phyloP scores from a whole-genome alignment of 1,140 invertebrate genomes.

The Pygmarrhopalites habei region DNA sequence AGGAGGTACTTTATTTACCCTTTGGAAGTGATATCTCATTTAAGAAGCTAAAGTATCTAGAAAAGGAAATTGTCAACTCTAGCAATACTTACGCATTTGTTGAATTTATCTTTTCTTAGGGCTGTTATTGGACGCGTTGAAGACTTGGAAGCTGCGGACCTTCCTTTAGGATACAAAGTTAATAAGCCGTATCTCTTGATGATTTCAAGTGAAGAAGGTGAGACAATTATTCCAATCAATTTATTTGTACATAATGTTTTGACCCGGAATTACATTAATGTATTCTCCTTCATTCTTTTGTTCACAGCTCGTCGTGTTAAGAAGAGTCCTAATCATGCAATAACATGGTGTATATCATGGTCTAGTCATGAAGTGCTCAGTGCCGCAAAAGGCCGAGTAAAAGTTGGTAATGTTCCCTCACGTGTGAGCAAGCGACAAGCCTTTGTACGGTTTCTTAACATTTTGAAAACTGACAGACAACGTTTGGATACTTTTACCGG shows the following conservation, averaged over 20 bases:
- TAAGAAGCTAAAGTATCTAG: too few species aligned
- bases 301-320: constrained; percentile 36
- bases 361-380: constrained; percentile 24
- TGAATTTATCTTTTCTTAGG: too few species aligned
- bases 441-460: constrained; percentile 9
- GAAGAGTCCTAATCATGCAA: constrained; percentile 37
- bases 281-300: too few species aligned
- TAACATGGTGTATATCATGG: constrained; percentile 30
- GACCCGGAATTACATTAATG: too few species aligned
- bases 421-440: constrained; percentile 28
- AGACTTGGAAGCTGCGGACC: constrained; percentile 1
- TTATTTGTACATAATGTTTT: too few species aligned
- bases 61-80: too few species aligned
- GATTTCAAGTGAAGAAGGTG: constrained; percentile 26
- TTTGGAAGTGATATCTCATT: too few species aligned
- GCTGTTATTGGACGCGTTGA: constrained; percentile 34
- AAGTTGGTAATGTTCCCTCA: constrained; percentile 22
- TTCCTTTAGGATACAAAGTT: constrained; percentile 12
- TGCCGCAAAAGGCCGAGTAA: constrained; percentile 31
- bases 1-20: constrained; percentile 54
- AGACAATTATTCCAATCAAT: too few species aligned
- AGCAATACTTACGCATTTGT: too few species aligned
- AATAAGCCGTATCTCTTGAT: constrained; percentile 32
- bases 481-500: too few species aligned
- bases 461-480: background rate